Percentiles rank a stretch among this genome's conserved stretches.
Evolutionary conservation across 2,888 invertebrate species (phyloP).

Genomic region (Sphaerophoria rueppellii): DNA sequence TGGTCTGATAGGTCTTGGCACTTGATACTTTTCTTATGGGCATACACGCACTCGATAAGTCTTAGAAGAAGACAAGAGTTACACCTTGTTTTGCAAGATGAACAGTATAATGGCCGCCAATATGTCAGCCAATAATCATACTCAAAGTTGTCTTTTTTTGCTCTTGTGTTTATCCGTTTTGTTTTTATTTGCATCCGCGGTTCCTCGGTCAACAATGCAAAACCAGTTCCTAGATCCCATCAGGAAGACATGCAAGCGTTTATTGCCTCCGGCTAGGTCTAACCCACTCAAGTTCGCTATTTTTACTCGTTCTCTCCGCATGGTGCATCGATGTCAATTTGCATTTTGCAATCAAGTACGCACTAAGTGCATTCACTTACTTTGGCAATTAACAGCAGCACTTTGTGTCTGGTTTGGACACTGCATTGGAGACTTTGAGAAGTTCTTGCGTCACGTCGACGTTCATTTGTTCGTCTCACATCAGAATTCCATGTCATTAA

Average conservation of each 20-base stretch:
- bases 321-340: conserved; percentile 46
- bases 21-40: conserved; percentile 11
- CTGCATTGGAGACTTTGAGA: neutral
- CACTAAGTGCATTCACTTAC: conserved; percentile 72
- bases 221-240: conserved; percentile 35
- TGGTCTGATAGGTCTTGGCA: conserved; percentile 28
- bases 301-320: neutral
- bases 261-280: conserved; percentile 27
- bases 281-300: conserved; percentile 38
- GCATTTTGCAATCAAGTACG: conserved; percentile 64
- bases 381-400: conserved; percentile 66
- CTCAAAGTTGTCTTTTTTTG: conserved; percentile 59
- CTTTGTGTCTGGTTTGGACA: conserved; percentile 39
- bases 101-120: conserved; percentile 21
- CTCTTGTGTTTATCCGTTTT: too few relatives aligned
- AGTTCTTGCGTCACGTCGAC: neutral
- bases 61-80: neutral
- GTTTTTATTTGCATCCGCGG: neutral
- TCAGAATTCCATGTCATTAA: conserved; percentile 70
- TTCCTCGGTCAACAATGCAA: conserved; percentile 15
- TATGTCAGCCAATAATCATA: conserved; percentile 65
- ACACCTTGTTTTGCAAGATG: conserved; percentile 19
- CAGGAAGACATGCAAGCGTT: neutral
- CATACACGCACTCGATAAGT: conserved; percentile 52
- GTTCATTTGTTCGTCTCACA: conserved; percentile 33